These are phyloP conservation scores for Anarhynchus alexandrinus DNA, from an alignment of 2,113 vertebrate genomes.

Conservation along the genomic window DNA sequence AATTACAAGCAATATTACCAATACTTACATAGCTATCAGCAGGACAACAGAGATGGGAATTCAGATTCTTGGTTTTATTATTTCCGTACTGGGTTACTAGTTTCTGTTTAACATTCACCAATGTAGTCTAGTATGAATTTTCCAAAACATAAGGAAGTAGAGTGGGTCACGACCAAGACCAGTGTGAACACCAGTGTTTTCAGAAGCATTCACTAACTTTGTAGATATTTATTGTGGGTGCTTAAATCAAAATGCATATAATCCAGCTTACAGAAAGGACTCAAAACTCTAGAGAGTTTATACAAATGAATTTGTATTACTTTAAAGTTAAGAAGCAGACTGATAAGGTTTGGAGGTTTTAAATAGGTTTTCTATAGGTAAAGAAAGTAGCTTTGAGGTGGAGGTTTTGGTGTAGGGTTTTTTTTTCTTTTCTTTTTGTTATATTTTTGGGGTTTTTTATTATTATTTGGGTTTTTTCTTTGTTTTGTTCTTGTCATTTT, in stretches of 20 bases:
- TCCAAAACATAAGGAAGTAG: background rate
- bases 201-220: background rate
- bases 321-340: background rate
- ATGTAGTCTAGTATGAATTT: background rate
- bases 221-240: background rate
- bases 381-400: background rate
- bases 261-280: background rate
- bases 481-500: background rate
- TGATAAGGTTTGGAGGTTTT: background rate
- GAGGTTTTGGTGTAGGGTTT: rapidly evolving
- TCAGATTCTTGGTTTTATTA: background rate
- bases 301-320: background rate
- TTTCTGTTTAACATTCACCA: background rate
- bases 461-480: background rate
- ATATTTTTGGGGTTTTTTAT: background rate
- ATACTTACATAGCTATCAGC: background rate
- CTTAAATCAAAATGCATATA: background rate
- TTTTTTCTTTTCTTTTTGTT: background rate
- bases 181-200: background rate
- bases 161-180: background rate
- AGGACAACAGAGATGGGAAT: background rate
- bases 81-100: background rate
- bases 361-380: background rate
- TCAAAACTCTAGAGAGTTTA: background rate
- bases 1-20: background rate